phyloP scores from a whole-genome alignment of 2,888 invertebrate species.

The Acleris emargana region DNA sequence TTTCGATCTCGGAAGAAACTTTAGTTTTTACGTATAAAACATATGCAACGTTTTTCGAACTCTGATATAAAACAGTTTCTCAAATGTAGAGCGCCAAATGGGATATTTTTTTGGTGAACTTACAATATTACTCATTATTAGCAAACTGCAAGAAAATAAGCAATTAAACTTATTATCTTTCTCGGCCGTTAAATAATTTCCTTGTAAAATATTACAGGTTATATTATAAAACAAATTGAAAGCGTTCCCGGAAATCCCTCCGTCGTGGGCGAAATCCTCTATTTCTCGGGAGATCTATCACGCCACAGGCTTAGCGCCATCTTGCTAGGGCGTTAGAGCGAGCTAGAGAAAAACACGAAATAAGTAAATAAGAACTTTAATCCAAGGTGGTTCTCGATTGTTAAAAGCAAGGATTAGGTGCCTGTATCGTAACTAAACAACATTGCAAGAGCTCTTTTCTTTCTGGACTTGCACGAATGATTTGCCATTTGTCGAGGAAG shows the following conservation, averaged over 20 bases:
- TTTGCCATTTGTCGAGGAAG: too few species aligned
- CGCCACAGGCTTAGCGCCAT: background rate
- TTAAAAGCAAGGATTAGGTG: background rate
- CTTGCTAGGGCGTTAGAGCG: background rate
- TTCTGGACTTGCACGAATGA: too few species aligned
- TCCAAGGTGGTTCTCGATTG: too few species aligned
- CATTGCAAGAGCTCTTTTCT: too few species aligned
- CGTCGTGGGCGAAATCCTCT: slow-evolving; percentile 20
- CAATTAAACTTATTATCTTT: background rate
- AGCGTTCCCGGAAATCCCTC: slow-evolving; percentile 11
- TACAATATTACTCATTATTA: background rate
- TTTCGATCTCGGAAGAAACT: too few species aligned
- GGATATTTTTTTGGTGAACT: too few species aligned
- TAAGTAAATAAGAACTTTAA: too few species aligned
- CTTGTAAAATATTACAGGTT: slow-evolving; percentile 27
- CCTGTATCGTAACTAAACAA: background rate
- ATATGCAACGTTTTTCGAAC: too few species aligned
- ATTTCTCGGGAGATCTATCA: slow-evolving; percentile 21
- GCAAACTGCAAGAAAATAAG: background rate
- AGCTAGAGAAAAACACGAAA: background rate
- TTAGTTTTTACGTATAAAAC: too few species aligned
- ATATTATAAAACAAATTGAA: slow-evolving; percentile 28
- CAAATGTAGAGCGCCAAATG: too few species aligned
- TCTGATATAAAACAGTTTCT: too few species aligned
- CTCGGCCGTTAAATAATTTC: background rate